Evolutionary conservation across 2,113 vertebrate species (phyloP).

Genomic region (Sylvia atricapilla): DNA sequence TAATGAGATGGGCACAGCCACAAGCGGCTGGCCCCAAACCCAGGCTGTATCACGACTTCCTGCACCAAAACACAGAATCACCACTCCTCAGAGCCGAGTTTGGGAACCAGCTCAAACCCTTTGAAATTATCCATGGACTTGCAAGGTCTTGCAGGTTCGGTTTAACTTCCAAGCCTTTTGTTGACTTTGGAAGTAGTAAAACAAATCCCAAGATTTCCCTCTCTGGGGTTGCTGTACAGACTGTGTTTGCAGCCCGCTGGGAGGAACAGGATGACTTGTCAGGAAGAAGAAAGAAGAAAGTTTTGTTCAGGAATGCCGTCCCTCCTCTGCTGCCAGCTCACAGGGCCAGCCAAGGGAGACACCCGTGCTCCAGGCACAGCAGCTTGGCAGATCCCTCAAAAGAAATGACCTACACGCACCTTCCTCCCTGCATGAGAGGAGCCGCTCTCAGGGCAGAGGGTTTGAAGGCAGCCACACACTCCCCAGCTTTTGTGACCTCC

Average conservation of each 20-base stretch:
- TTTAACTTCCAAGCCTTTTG: neutral
- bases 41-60: neutral
- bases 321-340: neutral
- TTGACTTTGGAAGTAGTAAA: neutral
- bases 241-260: neutral
- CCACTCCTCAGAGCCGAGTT: neutral
- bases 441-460: rapidly evolving
- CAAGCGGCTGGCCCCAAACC: neutral
- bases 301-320: neutral
- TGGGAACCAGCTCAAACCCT: neutral
- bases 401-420: neutral
- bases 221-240: neutral
- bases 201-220: neutral
- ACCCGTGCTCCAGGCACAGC: rapidly evolving
- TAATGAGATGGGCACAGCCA: neutral
- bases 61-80: neutral
- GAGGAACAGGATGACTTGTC: neutral
- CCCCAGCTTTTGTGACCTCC: neutral
- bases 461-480: neutral
- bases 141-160: neutral
- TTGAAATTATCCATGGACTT: neutral
- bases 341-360: neutral
- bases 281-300: neutral
- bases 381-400: neutral
- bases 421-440: neutral